These are phyloP conservation scores for Melanchra persicariae DNA, from an alignment of 2,888 invertebrate species.

Conservation along the genomic window DNA sequence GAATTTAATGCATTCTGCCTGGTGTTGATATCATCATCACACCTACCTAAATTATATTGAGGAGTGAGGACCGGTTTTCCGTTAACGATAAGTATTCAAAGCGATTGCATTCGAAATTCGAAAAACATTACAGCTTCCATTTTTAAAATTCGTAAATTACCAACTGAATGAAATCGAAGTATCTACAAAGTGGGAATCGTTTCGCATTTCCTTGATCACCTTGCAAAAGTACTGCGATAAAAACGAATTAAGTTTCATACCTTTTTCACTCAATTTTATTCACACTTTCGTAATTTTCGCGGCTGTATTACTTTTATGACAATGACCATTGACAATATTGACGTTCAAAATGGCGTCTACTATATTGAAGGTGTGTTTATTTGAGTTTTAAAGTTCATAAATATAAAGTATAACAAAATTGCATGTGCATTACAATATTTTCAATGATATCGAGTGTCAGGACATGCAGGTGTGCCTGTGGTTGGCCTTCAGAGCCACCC, in stretches of 20 bases:
- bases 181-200: conserved; percentile 48
- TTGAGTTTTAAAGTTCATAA: conserved; percentile 24
- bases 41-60: background rate
- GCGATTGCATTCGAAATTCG: conserved; percentile 2
- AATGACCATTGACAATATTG: conserved; percentile 22
- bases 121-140: conserved; percentile 9
- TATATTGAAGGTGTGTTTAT: background rate
- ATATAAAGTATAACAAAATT: conserved; percentile 54
- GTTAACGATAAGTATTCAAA: background rate
- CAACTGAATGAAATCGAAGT: conserved; percentile 28
- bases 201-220: conserved; percentile 49
- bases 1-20: background rate
- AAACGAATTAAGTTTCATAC: conserved; percentile 40
- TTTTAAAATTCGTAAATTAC: conserved; percentile 38
- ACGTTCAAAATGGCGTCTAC: conserved; percentile 13
- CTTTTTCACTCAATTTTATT: conserved; percentile 40
- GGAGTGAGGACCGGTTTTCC: background rate
- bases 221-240: conserved; percentile 46
- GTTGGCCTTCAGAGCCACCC: conserved; percentile 70
- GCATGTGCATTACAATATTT: conserved; percentile 57
- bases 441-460: conserved; percentile 53
- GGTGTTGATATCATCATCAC: background rate
- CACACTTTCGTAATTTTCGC: conserved; percentile 38
- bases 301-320: conserved; percentile 22
- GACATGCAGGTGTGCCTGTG: conserved; percentile 56